Conservation (phyloP, 2,113 vertebrate genomes). For the Platanista minor region DNA sequence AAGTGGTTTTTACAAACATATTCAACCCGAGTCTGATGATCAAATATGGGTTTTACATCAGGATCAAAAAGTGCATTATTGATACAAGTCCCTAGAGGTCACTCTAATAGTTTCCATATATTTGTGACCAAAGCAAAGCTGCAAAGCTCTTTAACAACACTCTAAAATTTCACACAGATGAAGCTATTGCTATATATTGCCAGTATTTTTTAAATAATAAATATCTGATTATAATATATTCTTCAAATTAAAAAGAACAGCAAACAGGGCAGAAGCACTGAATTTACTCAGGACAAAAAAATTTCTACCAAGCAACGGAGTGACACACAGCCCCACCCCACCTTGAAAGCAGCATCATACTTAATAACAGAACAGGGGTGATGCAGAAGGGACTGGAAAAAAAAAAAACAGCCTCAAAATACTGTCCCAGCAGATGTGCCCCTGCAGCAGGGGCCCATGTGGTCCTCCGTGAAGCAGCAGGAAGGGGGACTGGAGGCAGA, state of each 20-base stretch:
- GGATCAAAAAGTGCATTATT: background rate
- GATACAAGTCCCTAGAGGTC: constrained; percentile 44
- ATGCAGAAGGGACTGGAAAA: too few relatives aligned
- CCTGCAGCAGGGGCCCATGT: background rate
- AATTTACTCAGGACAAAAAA: background rate
- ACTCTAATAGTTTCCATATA: constrained; percentile 8
- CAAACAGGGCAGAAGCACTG: background rate
- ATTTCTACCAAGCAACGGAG: background rate
- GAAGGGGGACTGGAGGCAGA: background rate
- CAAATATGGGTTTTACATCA: background rate
- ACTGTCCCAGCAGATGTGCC: background rate
- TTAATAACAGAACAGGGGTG: background rate
- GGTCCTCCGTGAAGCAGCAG: background rate
- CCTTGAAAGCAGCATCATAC: background rate
- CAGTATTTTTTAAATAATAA: background rate
- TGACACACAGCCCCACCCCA: too few relatives aligned
- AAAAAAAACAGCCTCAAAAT: background rate
- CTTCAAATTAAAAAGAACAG: background rate
- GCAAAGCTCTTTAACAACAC: background rate
- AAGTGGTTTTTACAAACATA: background rate
- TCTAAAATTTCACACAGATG: background rate
- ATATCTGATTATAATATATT: background rate
- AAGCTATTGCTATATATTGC: background rate
- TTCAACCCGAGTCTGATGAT: background rate
- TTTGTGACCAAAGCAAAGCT: background rate